These are phyloP conservation scores for Plectrocnemia conspersa DNA, from an alignment of 1,140 invertebrate species.

Conservation along the genomic window DNA sequence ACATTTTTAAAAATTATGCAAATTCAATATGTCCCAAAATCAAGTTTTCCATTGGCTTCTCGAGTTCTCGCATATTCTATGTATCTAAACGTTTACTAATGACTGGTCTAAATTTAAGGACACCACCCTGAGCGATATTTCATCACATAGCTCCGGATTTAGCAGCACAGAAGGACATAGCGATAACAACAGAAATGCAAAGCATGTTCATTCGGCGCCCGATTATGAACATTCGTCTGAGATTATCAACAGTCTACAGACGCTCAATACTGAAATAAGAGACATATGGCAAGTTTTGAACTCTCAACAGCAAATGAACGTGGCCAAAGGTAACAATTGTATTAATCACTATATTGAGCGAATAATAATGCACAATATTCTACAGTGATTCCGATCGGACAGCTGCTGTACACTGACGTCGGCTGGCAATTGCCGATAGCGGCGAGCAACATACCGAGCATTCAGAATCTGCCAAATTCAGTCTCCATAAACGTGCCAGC, in stretches of 20 bases:
- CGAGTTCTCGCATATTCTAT: too few relatives aligned
- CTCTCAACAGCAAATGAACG: conserved; percentile 55
- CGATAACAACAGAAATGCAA: conserved; percentile 43
- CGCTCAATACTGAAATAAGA: conserved; percentile 65
- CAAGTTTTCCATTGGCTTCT: too few relatives aligned
- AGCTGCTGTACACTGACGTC: conserved; percentile 57
- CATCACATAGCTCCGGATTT: conserved; percentile 64
- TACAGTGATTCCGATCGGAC: conserved; percentile 46
- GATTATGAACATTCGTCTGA: conserved; percentile 57
- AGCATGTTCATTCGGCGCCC: conserved; percentile 34
- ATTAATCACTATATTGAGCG: background rate
- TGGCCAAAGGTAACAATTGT: conserved; percentile 46
- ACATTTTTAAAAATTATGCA: too few relatives aligned
- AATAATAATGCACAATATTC: conserved; percentile 11
- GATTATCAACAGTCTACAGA: conserved; percentile 66
- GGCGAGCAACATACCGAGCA: conserved; percentile 26
- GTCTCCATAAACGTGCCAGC: conserved; percentile 19
- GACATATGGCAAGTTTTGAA: conserved; percentile 66
- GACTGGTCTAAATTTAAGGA: too few relatives aligned
- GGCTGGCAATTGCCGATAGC: conserved; percentile 51
- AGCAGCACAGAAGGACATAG: conserved; percentile 64
- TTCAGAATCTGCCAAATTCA: conserved; percentile 21
- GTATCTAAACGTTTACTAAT: too few relatives aligned
- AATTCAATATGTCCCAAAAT: too few relatives aligned
- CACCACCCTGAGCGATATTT: conserved; percentile 60